Evolutionary conservation across 2,113 vertebrate species (phyloP).

Genomic region (Oceanites oceanicus): DNA sequence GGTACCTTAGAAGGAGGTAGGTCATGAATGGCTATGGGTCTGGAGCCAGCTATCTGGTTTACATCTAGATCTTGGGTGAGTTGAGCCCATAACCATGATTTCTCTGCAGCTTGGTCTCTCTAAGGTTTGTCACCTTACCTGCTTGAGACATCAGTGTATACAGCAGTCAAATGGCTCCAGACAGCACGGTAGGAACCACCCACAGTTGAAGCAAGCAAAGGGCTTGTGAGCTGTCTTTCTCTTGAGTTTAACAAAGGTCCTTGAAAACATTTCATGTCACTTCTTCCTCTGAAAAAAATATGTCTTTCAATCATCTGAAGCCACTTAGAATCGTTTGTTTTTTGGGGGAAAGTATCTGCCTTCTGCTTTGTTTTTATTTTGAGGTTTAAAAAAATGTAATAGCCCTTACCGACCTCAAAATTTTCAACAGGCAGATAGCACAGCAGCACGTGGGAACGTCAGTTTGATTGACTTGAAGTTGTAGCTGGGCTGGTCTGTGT

Average conservation of each 20-base stretch:
- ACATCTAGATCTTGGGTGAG: not conserved
- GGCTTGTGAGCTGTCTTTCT: not conserved
- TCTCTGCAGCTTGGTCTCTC: not conserved
- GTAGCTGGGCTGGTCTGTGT: not conserved
- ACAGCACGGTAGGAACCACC: fast-evolving
- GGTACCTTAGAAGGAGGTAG: not conserved
- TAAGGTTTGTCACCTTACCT: not conserved
- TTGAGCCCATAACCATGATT: not conserved
- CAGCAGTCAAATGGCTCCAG: not conserved
- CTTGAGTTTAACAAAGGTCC: not conserved
- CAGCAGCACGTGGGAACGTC: not conserved
- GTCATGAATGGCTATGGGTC: not conserved
- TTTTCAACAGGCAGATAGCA: not conserved
- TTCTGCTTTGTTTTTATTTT: not conserved
- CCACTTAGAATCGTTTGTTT: not conserved
- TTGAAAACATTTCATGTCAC: not conserved
- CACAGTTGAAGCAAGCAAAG: not conserved
- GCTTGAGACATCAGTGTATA: too few species aligned
- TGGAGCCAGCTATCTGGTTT: fast-evolving
- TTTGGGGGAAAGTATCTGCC: not conserved
- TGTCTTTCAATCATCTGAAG: not conserved
- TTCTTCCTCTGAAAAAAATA: not conserved
- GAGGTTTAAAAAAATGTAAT: not conserved
- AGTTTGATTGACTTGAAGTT: not conserved
- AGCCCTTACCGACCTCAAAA: not conserved